Evolutionary conservation across 2,797 vertebrate species (phyloP), one percentile per base, ranked within the genome.

Genomic region (Coluber constrictor): DNA sequence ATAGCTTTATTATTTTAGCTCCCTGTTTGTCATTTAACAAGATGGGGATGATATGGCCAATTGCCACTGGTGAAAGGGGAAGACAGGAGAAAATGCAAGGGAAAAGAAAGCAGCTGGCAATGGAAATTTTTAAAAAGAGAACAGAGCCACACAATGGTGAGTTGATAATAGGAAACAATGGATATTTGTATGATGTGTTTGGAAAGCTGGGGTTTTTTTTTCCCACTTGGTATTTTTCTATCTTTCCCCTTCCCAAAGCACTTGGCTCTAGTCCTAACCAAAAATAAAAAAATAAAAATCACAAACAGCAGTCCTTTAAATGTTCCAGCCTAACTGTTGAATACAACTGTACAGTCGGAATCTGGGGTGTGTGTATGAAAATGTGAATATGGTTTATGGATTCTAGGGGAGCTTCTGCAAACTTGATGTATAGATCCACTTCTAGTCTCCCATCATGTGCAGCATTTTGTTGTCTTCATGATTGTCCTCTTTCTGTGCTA

Each of bases 1-100:
- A 29, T 51, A 95, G 12, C 90, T 56, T 87, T 94, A 92, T 88
- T 94, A 29, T 83, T 90, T 93, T 74, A 94, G 13, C 47, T 93
- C 29, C 90, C 25, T 6, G 61, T 66, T 74, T 5, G 51, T 92
- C 89, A 57, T 87, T 51, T 54, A 57, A 70, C 55, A 91, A 93
- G 10, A 70, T 23, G 51, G 66, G 47, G 63, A 3, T 94, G 93
- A 94, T 90, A 66, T 3, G 4, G 90, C 88, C 54, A 91, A 1
- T 1, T 96, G 11, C 63, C 54, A 83, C 0, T 55, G 6, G 86
- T n/a, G 95, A 95, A 94, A 92, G 25, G 54, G 9, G 94, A 90
- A 89, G 15, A 37, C 32, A 94, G 93, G 51, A 20, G 7, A 91
- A 95, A 90, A 74, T 1, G 87, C 92, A 92, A 94, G 90, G 51